Base-by-base conservation (phyloP, 2,113 vertebrate genomes). In the Egretta garzetta region DNA sequence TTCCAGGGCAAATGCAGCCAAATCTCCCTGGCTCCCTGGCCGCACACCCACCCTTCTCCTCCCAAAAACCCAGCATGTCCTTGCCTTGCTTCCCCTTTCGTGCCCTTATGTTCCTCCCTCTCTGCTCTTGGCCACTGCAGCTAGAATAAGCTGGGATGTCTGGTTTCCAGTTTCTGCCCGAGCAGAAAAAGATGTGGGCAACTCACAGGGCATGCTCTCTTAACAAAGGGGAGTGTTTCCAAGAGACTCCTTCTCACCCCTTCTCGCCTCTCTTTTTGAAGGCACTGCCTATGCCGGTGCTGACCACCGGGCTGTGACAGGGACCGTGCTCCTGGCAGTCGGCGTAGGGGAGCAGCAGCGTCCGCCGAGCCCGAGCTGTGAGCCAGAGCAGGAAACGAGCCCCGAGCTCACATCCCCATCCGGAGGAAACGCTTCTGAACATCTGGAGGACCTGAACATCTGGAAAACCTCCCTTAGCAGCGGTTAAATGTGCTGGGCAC, bases 381-480 rank as follows among this genome's bases (percentile, higher is more conserved):
- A 95, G 88, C 88, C 91, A 95, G 91, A 88, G 90, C 96, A 97
- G 96, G 95, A 97, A 97, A 84, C 1, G 5, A 87, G 86, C 82
- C 92, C 76, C 35, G 1, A 39, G 81, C 90, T 96, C 83, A 93
- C 60, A 95, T 92, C 95, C 86, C 82, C 82, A 92, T 96, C 95
- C 49, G 47, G 60, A 97, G 96, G 91, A 97, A 97, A 93, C 0
- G 8, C 68, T 96, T 71, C 67, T 37, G 77, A 92, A 98, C 96
- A 96, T 96, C 96, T 98, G 96, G 91, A 96, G 71, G 76, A 82
- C 71, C 53, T 10, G 59, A 96, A 96, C 97, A 95, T 96, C 95
- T 97, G 97, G 96, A 95, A 95, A 86, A 76, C 47, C 79, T 94
- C 91, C 64, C 47, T 63, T 9, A 71, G 64, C 81, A 93, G 83